Percentiles rank a stretch among this genome's conserved stretches.
phyloP scores from a whole-genome alignment of 1,140 invertebrate species.

The Drosophila subobscura region DNA sequence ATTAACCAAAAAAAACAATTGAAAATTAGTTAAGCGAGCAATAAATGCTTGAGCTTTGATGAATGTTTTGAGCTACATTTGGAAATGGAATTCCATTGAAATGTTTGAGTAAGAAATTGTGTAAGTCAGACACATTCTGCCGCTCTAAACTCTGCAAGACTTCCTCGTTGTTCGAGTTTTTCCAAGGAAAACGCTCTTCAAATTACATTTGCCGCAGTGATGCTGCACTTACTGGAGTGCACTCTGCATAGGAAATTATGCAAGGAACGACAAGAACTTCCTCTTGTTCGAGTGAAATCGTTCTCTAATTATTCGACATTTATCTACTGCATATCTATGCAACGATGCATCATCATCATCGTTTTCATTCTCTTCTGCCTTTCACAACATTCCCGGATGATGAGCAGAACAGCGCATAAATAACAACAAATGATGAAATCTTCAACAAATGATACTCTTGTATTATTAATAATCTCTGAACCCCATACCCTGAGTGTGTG shows the following conservation, averaged over 20 bases:
- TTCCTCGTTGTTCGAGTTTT: too few relatives aligned
- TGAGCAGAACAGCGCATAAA: slow-evolving; percentile 47
- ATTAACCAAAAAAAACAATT: not conserved
- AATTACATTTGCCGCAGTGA: slow-evolving; percentile 28
- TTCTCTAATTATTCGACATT: slow-evolving; percentile 38
- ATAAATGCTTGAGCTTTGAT: too few relatives aligned
- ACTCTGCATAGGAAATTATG: slow-evolving; percentile 33
- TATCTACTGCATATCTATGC: slow-evolving; percentile 29
- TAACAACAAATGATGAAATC: slow-evolving; percentile 46
- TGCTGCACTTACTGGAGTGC: slow-evolving; percentile 12
- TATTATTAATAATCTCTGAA: slow-evolving; percentile 62
- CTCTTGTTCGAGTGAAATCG: slow-evolving; percentile 45
- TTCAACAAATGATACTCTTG: slow-evolving; percentile 66
- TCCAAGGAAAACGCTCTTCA: not conserved
- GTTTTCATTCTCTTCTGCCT: slow-evolving; percentile 45
- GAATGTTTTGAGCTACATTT: too few relatives aligned
- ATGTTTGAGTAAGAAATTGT: too few relatives aligned
- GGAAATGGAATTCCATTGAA: too few relatives aligned
- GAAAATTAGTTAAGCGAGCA: too few relatives aligned
- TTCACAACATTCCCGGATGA: slow-evolving; percentile 66
- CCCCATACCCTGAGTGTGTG: too few relatives aligned
- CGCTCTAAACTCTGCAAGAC: too few relatives aligned
- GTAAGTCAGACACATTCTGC: too few relatives aligned
- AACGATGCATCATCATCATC: slow-evolving; percentile 66
- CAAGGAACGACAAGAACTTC: slow-evolving; percentile 47